These are phyloP conservation scores for Marcusenius ussheri DNA, from an alignment of 2,113 vertebrate genomes.

Conservation along the genomic window DNA sequence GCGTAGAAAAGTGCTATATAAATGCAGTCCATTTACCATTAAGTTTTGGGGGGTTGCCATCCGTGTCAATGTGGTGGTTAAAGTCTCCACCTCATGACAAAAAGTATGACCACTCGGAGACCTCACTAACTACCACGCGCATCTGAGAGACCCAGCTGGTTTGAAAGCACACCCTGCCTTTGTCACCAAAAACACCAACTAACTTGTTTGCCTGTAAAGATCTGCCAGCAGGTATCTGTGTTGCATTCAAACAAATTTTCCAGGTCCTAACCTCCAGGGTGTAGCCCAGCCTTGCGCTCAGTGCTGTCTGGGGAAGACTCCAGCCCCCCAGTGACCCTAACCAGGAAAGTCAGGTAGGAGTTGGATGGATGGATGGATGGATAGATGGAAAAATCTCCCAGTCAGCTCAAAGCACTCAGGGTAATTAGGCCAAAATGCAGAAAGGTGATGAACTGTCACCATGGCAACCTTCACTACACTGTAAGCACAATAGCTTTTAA, in stretches of 20 bases:
- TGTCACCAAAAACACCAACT: not conserved
- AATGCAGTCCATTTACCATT: too few species aligned
- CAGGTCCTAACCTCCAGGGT: slow-evolving; percentile 37
- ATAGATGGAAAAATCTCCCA: slow-evolving; percentile 30
- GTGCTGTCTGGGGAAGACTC: not conserved
- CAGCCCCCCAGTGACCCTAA: not conserved
- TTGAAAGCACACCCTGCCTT: too few species aligned
- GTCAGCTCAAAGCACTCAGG: slow-evolving; percentile 40
- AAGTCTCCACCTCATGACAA: not conserved
- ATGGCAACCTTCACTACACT: slow-evolving; percentile 46
- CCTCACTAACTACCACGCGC: not conserved
- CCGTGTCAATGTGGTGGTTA: not conserved
- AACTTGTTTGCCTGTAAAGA: not conserved
- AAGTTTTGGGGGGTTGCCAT: not conserved
- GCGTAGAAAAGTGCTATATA: too few species aligned
- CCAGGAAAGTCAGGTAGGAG: not conserved
- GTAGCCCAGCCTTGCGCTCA: not conserved
- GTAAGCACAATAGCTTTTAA: slow-evolving; percentile 49
- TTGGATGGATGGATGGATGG: not conserved
- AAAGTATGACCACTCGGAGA: not conserved
- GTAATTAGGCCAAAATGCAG: slow-evolving; percentile 34
- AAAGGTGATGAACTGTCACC: slow-evolving; percentile 41
- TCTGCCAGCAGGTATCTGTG: slow-evolving; percentile 37
- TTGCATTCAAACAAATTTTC: slow-evolving; percentile 44
- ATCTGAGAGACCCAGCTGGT: not conserved